These are phyloP conservation scores for Drosophila sproati DNA, from an alignment of 1,140 invertebrate species.

Conservation along the genomic window DNA sequence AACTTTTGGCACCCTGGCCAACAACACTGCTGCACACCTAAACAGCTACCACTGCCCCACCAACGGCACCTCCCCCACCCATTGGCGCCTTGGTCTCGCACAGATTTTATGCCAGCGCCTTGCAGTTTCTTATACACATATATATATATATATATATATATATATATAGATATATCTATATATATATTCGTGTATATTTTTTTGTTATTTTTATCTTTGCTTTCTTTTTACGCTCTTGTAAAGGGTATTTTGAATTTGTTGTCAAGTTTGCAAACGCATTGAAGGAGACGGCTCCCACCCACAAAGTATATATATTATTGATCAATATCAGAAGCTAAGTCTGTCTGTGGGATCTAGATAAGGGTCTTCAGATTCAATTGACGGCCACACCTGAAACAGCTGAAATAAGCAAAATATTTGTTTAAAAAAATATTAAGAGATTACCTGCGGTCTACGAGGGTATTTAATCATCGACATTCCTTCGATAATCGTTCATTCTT, in stretches of 20 bases:
- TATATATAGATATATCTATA: slow-evolving; percentile 4
- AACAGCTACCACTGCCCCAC: no score
- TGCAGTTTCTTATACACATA: slow-evolving; percentile 54
- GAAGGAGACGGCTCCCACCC: no score
- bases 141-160: slow-evolving; percentile 21
- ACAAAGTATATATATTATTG: no score
- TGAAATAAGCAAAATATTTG: no score
- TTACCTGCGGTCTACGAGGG: no score
- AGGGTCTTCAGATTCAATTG: no score
- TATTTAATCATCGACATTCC: no score
- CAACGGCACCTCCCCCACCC: neutral
- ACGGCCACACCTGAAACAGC: no score
- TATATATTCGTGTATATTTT: slow-evolving; percentile 24
- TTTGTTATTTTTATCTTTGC: slow-evolving; percentile 17
- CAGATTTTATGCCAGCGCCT: slow-evolving; percentile 73
- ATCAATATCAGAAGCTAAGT: no score
- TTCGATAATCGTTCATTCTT: neutral
- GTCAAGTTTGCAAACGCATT: no score
- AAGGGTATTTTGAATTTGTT: neutral
- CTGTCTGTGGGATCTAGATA: no score
- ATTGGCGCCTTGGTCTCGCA: slow-evolving; percentile 48
- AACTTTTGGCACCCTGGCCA: slow-evolving; percentile 80
- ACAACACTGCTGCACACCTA: slow-evolving; percentile 54
- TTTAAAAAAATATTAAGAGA: no score
- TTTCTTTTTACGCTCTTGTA: slow-evolving; percentile 24